These are phyloP conservation scores for Limnephilus lunatus DNA, from an alignment of 2,888 invertebrate genomes.

Conservation along the genomic window DNA sequence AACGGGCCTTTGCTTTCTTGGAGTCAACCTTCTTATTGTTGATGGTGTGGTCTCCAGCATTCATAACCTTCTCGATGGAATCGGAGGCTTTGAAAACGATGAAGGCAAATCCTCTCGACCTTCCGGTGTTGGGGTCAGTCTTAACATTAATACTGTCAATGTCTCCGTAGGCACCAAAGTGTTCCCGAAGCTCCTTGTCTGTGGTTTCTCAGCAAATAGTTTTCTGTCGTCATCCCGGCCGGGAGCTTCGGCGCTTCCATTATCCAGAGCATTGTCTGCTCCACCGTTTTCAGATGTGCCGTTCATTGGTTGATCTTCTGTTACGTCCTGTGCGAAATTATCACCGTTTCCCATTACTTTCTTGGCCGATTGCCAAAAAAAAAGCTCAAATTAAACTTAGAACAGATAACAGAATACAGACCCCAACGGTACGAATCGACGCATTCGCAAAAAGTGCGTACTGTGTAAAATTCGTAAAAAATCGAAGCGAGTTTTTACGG, in stretches of 20 bases:
- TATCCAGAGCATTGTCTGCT: conserved; percentile 83
- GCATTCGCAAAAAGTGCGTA: too few relatives aligned
- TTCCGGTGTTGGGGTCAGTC: conserved; percentile 95
- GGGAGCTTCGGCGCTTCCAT: conserved; percentile 86
- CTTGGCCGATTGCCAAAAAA: conserved; percentile 76
- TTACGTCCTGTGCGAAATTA: conserved; percentile 87
- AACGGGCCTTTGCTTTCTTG: conserved; percentile 95
- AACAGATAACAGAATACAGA: conserved; percentile 68
- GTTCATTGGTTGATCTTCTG: conserved; percentile 82
- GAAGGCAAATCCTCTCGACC: conserved; percentile 97
- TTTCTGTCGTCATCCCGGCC: conserved; percentile 93
- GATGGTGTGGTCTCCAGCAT: conserved; percentile 92
- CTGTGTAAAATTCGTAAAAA: too few relatives aligned
- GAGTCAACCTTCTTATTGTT: conserved; percentile 98
- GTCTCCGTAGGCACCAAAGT: conserved; percentile 95
- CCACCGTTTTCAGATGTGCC: conserved; percentile 81
- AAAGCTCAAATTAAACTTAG: conserved; percentile 71
- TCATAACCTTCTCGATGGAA: conserved; percentile 94
- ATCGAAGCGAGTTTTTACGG: too few relatives aligned
- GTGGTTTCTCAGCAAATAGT: conserved; percentile 99
- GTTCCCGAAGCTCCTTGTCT: conserved; percentile 96
- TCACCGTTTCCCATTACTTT: conserved; percentile 87
- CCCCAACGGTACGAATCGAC: too few relatives aligned
- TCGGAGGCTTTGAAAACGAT: conserved; percentile 94
- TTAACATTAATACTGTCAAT: conserved; percentile 98